Base-by-base conservation (phyloP, 2,113 vertebrate species). In the Microcebus griseorufus region DNA sequence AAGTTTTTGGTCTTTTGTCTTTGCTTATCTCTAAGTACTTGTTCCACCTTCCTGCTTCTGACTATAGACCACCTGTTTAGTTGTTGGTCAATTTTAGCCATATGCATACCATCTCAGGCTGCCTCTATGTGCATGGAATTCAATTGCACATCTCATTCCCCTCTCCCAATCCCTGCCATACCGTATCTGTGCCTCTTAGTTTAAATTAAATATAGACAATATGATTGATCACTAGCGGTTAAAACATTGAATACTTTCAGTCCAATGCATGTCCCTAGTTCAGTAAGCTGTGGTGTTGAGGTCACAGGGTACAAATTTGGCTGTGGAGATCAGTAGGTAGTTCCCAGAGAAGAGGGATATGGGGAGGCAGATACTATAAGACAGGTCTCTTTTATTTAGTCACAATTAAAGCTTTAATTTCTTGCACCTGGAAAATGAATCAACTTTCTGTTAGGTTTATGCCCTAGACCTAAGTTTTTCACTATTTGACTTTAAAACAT, bases 151-250 rank as follows among this genome's bases (percentile, higher is more conserved):
- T 62, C 34, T 37, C 12, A 13, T 67, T 29, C 5, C 13, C 29
- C 42, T 27, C 62, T 64, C 62, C 62, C 25, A 29, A 29, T 64
- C 62, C 62, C 62, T 29, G 60, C 62, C 32, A 20, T 2, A 29
- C 37, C n/a, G 18, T 8, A 25, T 16, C 3, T 78, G 37, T 51
- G 32, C 17, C 9, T 90, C 34, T 87, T 55, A 93, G 22, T 70
- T 91, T 85, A 85, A 76, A 51, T 85, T 78, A 73, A 88, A 17
- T n/a, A 20, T 51, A 80, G 39, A 95, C 69, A 80, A 86, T 58
- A 58, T 37, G 42, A 78, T 39, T 91, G 60, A 85, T 85, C 5
- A 20, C 12, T 27, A 34, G 22, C n/a, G 62, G 62, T 42, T 82
- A n/a, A 80, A 70, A 4, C 12, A 64, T 23, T 60, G 53, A 14